Base-by-base conservation (phyloP, 2,888 invertebrate species). In the Argyresthia albistria region DNA sequence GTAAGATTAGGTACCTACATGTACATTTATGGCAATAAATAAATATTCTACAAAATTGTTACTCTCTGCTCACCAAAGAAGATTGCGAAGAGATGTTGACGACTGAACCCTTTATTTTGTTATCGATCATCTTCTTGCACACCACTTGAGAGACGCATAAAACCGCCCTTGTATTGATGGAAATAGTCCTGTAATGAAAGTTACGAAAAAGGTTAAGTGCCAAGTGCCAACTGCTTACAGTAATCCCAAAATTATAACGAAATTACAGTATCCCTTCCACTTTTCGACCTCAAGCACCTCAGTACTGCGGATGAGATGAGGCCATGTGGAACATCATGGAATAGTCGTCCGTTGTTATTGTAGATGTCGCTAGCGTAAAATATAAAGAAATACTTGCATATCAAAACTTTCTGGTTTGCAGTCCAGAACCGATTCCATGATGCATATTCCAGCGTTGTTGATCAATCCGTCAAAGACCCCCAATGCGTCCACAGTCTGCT, bases 41-140 rank as follows among this genome's bases (percentile, higher is more conserved):
- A n/a, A n/a, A n/a, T n/a, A 4, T 39, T 11, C 10, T 39, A 39
- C n/a, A 39, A n/a, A n/a, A n/a, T n/a, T 8, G 39, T 39, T 4
- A 37, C 1, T 14, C 1, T 46, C 25, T 11, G 25, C 59, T 72
- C 57, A 91, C 92, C 77, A 86, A 83, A 0, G 94, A 93, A 0
- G 97, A 95, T 69, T 95, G 92, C 0, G 97, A 97, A 0, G 97
- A 97, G 16, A 98, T 77, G 70, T 97, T 97, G 0, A 98, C 97
- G 58, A 98, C 94, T 12, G 93, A 89, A 1, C 97, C 95, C 45
- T 91, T 90, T 50, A 83, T 80, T 54, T 92, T 91, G 52, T 91
- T 87, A 8, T 88, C 77, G 35, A 94, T 89, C 89, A 97, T 91
- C 66, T 92, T 90, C 54, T 89, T 90, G 0, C 92, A 91, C 9